phyloP scores from a whole-genome alignment of 2,888 invertebrate genomes.

The Calliphora vomitoria region DNA sequence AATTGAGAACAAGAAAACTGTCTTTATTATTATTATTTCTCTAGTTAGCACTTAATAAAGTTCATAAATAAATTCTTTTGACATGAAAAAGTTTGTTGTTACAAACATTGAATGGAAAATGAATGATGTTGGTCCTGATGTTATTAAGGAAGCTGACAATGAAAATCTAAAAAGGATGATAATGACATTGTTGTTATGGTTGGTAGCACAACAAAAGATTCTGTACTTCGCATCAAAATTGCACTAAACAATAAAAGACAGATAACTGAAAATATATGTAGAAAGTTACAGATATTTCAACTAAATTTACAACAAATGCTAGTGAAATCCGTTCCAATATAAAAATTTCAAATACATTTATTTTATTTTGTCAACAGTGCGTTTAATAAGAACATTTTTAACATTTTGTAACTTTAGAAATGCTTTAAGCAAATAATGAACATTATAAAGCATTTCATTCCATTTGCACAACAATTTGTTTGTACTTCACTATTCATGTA shows the following conservation, averaged over 20 bases:
- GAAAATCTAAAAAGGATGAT: constrained; percentile 19
- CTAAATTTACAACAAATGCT: no score
- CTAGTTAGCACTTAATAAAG: constrained; percentile 58
- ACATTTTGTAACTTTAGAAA: background rate
- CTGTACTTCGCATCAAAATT: background rate
- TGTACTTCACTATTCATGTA: background rate
- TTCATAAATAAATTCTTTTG: constrained; percentile 51
- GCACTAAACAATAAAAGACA: background rate
- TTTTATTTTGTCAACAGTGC: background rate
- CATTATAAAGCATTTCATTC: background rate
- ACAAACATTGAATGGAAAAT: constrained; percentile 20
- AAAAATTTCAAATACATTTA: no score
- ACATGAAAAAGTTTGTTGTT: constrained; percentile 30
- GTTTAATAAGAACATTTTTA: background rate
- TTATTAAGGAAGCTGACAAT: background rate
- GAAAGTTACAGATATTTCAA: no score
- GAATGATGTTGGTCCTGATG: constrained; percentile 15
- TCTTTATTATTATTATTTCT: constrained; percentile 16
- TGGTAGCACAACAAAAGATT: background rate
- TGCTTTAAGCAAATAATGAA: background rate
- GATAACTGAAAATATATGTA: no score
- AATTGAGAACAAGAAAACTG: background rate
- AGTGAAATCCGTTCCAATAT: no score
- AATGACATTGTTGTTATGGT: background rate
- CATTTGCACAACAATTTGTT: background rate